Conservation (phyloP, 1,140 invertebrate species). For the Contarinia nasturtii region DNA sequence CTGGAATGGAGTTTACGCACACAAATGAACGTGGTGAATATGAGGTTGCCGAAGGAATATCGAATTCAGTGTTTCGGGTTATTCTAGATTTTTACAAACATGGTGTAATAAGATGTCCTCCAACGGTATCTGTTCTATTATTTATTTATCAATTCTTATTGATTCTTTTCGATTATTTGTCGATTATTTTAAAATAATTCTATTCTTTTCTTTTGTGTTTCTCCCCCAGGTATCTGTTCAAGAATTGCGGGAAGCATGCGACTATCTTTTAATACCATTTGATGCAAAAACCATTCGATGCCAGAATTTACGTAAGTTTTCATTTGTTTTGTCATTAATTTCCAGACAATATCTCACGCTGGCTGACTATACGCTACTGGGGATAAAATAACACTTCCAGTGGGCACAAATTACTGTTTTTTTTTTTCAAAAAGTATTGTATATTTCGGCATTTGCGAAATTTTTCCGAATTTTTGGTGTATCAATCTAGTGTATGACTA, state of each 20-base stretch:
- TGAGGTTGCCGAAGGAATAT: constrained; percentile 96
- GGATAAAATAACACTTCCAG: too few relatives aligned
- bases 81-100: constrained; percentile 93
- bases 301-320: constrained; percentile 70
- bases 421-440: too few relatives aligned
- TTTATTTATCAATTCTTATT: constrained; percentile 15
- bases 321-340: neutral
- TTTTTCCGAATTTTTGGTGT: too few relatives aligned
- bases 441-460: too few relatives aligned
- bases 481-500: too few relatives aligned
- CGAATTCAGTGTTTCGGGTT: constrained; percentile 83
- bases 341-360: neutral
- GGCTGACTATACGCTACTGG: too few relatives aligned
- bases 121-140: too few relatives aligned
- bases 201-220: constrained; percentile 61
- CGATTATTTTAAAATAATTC: too few relatives aligned
- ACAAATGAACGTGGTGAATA: constrained; percentile 93
- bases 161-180: constrained; percentile 72
- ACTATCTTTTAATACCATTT: constrained; percentile 96
- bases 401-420: too few relatives aligned
- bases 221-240: constrained; percentile 55
- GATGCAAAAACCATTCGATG: constrained; percentile 91
- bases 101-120: constrained; percentile 72
- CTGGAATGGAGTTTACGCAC: constrained; percentile 79
- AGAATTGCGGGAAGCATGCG: constrained; percentile 93